Percentiles rank a stretch among this genome's conserved stretches.
phyloP scores from a whole-genome alignment of 2,113 vertebrate species.

The Excalfactoria chinensis region DNA sequence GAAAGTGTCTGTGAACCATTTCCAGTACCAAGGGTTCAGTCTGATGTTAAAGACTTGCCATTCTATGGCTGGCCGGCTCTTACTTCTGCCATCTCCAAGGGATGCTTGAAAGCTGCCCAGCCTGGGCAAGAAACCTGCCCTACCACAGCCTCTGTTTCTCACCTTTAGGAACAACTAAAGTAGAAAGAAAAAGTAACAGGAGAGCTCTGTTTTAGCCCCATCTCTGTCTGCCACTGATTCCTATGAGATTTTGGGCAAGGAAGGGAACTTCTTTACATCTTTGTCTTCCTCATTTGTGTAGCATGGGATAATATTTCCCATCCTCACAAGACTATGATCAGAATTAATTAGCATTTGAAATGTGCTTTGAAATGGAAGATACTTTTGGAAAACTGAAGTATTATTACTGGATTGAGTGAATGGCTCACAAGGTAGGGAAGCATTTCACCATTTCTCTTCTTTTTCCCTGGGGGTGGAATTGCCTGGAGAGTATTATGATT shows the following conservation, averaged over 20 bases:
- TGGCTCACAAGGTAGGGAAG: not conserved
- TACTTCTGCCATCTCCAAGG: not conserved
- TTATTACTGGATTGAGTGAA: not conserved
- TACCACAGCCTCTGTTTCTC: not conserved
- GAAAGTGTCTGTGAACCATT: not conserved
- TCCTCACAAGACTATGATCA: constrained; percentile 4
- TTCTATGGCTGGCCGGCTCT: not conserved
- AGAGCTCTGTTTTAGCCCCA: not conserved
- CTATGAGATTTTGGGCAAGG: not conserved
- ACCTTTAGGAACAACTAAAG: accelerated
- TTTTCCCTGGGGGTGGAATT: constrained; percentile 4
- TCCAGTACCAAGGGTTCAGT: not conserved
- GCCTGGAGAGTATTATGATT: not conserved
- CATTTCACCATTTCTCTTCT: not conserved
- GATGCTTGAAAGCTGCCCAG: not conserved
- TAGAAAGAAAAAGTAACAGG: not conserved
- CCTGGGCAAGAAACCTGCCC: not conserved
- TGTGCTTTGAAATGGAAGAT: constrained; percentile 60
- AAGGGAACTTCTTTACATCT: not conserved
- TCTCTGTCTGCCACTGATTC: not conserved
- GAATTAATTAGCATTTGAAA: constrained; percentile 54
- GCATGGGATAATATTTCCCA: constrained; percentile 46
- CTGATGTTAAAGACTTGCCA: not conserved
- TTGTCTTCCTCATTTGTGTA: constrained; percentile 21
- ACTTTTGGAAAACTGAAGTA: constrained; percentile 39